Base-by-base conservation (phyloP, 2,113 vertebrate species). In the Tachysurus fulvidraco region DNA sequence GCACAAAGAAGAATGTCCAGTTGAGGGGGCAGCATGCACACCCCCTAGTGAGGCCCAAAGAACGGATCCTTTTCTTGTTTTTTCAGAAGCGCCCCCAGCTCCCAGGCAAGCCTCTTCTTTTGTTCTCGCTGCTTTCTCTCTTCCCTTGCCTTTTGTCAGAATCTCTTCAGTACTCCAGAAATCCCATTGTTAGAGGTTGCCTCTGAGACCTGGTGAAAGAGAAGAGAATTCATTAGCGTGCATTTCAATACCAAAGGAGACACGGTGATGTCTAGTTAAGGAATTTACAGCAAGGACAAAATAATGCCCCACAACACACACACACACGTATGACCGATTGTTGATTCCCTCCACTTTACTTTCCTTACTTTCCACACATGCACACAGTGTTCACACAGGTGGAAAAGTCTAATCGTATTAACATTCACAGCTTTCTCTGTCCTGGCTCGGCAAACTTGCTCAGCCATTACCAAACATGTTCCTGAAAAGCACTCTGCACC, bases 21-120 rank as follows among this genome's bases (percentile, higher is more conserved):
- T 88, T 74, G 83, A 87, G 89, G 87, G 89, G 91, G 88, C 91
- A 85, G 91, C 93, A 94, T 94, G 92, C 94, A 93, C 93, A 89
- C 83, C 90, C 86, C 85, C 87, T 59, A 36, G 60, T 5, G 81
- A 76, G 85, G 60, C 91, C 85, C 81, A 89, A 67, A 87, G 80
- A 91, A 90, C 88, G 89, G 92, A 93, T 93, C 90, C 88, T 92
- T 90, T 90, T 92, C 92, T 93, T 59, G 19, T 44, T 44, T 30
- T 80, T 36, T 80, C 81, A 90, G 89, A 90, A 21, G n/a, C 44
- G 74, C 71, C 84, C 87, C 83, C 85, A 83, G 86, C 55, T 73
- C 74, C 77, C 25, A n/a, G 25, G 57, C 81, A 54, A 83, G 73
- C 85, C 89, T 87, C 76, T 85, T 50, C 87, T 89, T 91, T 90